A percentile compares a stretch with the other conserved stretches of the same genome.
These are phyloP conservation scores for Larimichthys crocea DNA, from an alignment of 2,113 vertebrate species.

Conservation along the genomic window DNA sequence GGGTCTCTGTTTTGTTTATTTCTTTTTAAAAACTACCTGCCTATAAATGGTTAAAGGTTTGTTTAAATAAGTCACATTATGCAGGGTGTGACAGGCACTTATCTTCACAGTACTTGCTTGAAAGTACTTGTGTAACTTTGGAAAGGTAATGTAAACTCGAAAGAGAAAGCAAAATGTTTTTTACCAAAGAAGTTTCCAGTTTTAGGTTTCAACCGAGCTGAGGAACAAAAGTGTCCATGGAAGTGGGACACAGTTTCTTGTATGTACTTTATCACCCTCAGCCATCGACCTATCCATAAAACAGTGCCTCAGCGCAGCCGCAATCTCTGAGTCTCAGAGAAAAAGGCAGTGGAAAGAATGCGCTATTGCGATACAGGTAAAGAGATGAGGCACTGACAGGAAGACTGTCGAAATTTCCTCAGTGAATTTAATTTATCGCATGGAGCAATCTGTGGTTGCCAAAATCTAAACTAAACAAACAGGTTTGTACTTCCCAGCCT, in stretches of 20 bases:
- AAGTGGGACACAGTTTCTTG: conserved; percentile 9
- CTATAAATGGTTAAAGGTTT: not conserved
- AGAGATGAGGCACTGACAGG: conserved; percentile 16
- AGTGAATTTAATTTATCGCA: not conserved
- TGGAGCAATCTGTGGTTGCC: conserved; percentile 28
- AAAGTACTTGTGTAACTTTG: too few relatives aligned
- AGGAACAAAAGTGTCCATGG: not conserved
- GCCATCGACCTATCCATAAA: conserved; percentile 38
- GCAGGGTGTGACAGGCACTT: not conserved
- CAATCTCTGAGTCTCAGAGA: conserved; percentile 51
- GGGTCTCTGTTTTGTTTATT: not conserved
- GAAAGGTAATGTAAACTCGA: not conserved
- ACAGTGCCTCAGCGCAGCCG: conserved; percentile 28
- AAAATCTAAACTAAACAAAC: conserved; percentile 54
- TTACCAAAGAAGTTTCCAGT: not conserved
- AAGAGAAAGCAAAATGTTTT: not conserved
- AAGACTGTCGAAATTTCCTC: conserved; percentile 20
- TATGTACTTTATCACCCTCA: conserved; percentile 28
- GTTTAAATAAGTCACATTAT: not conserved
- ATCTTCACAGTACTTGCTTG: not conserved
- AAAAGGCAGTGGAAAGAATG: conserved; percentile 54
- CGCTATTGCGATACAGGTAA: conserved; percentile 55
- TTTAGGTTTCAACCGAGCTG: not conserved
- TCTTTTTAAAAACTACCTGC: not conserved
- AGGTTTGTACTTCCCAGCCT: conserved; percentile 20